Evolutionary conservation across 2,888 invertebrate species (phyloP), one percentile per base, ranked within the genome.

Genomic region (Macrosoma leucophasiata): DNA sequence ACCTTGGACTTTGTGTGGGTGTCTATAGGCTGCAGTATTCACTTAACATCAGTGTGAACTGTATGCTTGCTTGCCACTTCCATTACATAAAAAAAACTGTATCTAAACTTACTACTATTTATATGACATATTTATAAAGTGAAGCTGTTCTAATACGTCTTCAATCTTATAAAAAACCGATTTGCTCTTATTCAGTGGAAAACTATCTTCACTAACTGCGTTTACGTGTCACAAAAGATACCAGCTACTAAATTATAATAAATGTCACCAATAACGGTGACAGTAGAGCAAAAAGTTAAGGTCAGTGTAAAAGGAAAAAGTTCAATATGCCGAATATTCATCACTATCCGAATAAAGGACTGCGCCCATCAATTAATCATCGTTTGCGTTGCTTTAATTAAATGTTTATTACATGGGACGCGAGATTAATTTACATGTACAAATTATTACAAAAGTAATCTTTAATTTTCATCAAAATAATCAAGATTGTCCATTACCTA

Each of bases 201-300:
- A n/a, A n/a, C n/a, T n/a, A n/a, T n/a, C n/a, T n/a, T n/a, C n/a
- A n/a, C n/a, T n/a, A n/a, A n/a, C n/a, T n/a, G n/a, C n/a, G n/a
- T n/a, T n/a, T n/a, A n/a, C n/a, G n/a, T n/a, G n/a, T n/a, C n/a
- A n/a, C n/a, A n/a, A n/a, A n/a, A n/a, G n/a, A n/a, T n/a, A n/a
- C 45, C 45, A 51, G 45, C 47, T 48, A 47, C 49, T 51, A 52
- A 50, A 59, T 54, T 55, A 53, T 51, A 50, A 53, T 53, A 53
- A 58, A 58, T 53, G 55, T 53, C 51, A 49, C 50, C 49, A 53
- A 41, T 49, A 54, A 54, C 48, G 51, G 56, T 55, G 57, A 58
- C 58, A 58, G 55, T 45, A 43, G 48, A 50, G 44, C 41, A 52
- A 56, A 48, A 58, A 57, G 52, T 54, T 58, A 58, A 62, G 62